Base-by-base conservation (phyloP, 2,113 vertebrate species). In the Sorex araneus region DNA sequence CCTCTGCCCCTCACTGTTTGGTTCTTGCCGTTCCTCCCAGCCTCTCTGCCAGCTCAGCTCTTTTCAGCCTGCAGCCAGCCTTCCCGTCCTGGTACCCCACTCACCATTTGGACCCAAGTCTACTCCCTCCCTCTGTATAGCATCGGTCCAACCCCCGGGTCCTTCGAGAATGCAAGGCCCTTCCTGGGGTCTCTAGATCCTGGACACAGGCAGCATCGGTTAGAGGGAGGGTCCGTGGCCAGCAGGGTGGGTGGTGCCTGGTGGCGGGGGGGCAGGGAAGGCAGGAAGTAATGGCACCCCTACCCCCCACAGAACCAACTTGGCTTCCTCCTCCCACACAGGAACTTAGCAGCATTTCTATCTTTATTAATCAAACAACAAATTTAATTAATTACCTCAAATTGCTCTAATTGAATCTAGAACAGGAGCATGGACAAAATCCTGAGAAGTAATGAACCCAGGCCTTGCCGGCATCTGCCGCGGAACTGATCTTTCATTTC, bases 341-440 rank as follows among this genome's bases (percentile, higher is more conserved):
- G 70, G 91, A 95, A 50, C 93, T 97, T 95, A 97, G 96, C 87
- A 75, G 92, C 97, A 97, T 94, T 75, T 94, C 4, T 97, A 86
- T 97, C 95, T 97, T 97, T 96, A 97, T 97, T 97, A 97, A 98
- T 97, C 96, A 96, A 97, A 97, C 97, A 97, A 96, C 90, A 97
- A 97, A 97, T 98, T 94, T 93, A 97, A 97, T 98, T 98, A 95
- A 97, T 98, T 98, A 96, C 96, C 69, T 95, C 97, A 96, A 97
- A 96, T 97, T 64, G 94, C 84, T 97, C 94, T 97, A 97, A 94
- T 97, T 98, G 97, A 96, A 97, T 97, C 79, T 30, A 96, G 96
- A 96, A 97, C 6, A 67, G 83, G 92, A 94, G 45, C 95, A 69
- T 95, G 81, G 91, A 96, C 93, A 86, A 97, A 98, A 97, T 94